These are phyloP conservation scores for Varroa destructor DNA, from an alignment of 1,140 invertebrate species.

Conservation along the genomic window DNA sequence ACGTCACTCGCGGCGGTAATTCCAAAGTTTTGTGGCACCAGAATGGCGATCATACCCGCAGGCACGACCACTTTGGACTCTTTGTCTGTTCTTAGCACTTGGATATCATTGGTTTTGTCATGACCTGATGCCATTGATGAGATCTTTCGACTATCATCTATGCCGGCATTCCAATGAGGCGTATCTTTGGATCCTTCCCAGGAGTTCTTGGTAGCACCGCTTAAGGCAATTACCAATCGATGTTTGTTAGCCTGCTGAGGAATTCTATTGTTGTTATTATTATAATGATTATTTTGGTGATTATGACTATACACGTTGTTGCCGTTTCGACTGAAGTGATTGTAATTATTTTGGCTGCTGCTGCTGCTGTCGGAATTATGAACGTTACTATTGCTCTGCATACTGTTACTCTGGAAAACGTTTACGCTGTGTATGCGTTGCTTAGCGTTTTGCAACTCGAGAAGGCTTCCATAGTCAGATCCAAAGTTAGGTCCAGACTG, in stretches of 20 bases:
- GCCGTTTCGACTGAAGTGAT: no score
- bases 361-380: no score
- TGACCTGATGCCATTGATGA: neutral
- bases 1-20: neutral
- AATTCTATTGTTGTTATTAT: no score
- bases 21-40: conserved; percentile 15
- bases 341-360: no score
- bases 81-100: conserved; percentile 5
- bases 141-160: no score
- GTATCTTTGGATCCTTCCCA: neutral
- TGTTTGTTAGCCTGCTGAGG: neutral
- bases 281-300: no score
- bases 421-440: neutral
- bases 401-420: no score
- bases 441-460: conserved; percentile 8
- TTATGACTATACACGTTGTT: no score
- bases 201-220: neutral
- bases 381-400: no score
- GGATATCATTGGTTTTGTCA: neutral
- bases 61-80: conserved; percentile 14
- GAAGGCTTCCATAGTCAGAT: conserved; percentile 13
- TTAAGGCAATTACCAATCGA: neutral
- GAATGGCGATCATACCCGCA: conserved; percentile 14
- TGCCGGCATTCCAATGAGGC: no score
- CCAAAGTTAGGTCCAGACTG: conserved; percentile 2